Evolutionary conservation across 2,888 invertebrate species (phyloP), one percentile per base, ranked within the genome.

Genomic region (Biston stratarius): DNA sequence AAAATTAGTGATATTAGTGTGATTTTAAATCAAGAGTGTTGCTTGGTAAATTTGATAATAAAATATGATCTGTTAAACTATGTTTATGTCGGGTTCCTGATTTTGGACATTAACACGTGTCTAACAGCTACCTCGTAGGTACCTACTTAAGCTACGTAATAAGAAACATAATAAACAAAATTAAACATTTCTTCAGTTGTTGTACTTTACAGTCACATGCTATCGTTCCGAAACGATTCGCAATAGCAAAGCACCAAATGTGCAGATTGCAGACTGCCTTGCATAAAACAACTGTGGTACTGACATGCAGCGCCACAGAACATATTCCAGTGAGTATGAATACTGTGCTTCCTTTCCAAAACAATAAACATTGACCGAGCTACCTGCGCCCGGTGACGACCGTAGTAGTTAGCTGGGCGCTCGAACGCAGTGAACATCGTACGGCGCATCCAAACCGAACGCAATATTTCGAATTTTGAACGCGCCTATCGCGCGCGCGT

Each of bases 381-480:
- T 84, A 83, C 82, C 83, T 82, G 78, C 78, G 78, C 76, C 79
- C 76, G 75, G 72, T 71, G 75, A 69, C 68, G 71, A 70, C 71
- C 61, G 69, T 71, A 72, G 59, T 66, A 69, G 71, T 71, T 24
- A 70, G 71, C 74, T 61, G 73, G 73, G 72, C 76, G 77, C 76
- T 78, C 81, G 82, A 87, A 85, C 88, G 84, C 86, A 84, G 81
- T 83, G 83, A 85, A 83, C 84, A 81, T 81, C 82, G 84, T 78
- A 81, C 88, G 88, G 84, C 86, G 89, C 86, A 89, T 82, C 85
- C 86, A 85, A 89, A 86, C 82, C 86, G 85, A 89, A 86, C 82
- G 81, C 88, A 89, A 91, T 89, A 88, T 88, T 87, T 88, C 61
- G 64, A 68, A 88, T 63, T 63, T 61, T 51, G 70, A 70, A 64